These are phyloP conservation scores for Microctonus hyperodae DNA, from an alignment of 2,888 invertebrate species.

Conservation along the genomic window DNA sequence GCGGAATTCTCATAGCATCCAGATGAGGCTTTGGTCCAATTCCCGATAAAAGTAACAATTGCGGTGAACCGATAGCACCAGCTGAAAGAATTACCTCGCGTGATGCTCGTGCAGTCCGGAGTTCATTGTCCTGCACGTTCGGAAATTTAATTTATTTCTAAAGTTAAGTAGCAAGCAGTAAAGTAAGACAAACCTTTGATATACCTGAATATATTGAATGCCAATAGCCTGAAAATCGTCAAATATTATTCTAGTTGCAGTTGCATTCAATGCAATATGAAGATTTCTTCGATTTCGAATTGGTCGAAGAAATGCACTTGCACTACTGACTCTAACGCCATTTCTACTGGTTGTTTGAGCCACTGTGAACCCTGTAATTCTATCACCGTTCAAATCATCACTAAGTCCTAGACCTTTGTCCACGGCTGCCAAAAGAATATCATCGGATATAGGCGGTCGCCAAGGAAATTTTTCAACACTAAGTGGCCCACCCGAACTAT, in stretches of 20 bases:
- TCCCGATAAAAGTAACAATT: slow-evolving; percentile 73
- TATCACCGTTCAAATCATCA: slow-evolving; percentile 70
- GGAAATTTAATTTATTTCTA: slow-evolving; percentile 14
- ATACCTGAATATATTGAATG: slow-evolving; percentile 67
- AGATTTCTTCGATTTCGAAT: slow-evolving; percentile 66
- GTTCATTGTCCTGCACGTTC: slow-evolving; percentile 45
- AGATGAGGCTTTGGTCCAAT: slow-evolving; percentile 72
- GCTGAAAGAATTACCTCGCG: slow-evolving; percentile 68
- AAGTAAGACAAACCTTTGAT: slow-evolving; percentile 11
- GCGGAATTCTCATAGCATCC: slow-evolving; percentile 67
- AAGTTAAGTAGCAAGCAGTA: not conserved
- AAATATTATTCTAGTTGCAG: slow-evolving; percentile 67
- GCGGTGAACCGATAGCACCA: slow-evolving; percentile 74
- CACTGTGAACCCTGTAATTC: slow-evolving; percentile 70
- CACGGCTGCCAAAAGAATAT: slow-evolving; percentile 68
- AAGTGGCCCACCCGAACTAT: slow-evolving; percentile 70
- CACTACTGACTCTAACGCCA: slow-evolving; percentile 69
- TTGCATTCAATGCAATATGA: slow-evolving; percentile 69
- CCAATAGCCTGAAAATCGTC: slow-evolving; percentile 65
- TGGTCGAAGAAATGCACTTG: slow-evolving; percentile 70
- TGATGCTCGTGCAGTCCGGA: slow-evolving; percentile 44
- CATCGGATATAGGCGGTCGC: slow-evolving; percentile 69
- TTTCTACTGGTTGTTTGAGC: slow-evolving; percentile 71
- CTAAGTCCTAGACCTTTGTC: slow-evolving; percentile 71
- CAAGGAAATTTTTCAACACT: slow-evolving; percentile 69